A percentile compares a stretch with the other conserved stretches of the same genome.
Evolutionary conservation across 2,888 invertebrate species (phyloP).

Genomic region (Tineola bisselliella): DNA sequence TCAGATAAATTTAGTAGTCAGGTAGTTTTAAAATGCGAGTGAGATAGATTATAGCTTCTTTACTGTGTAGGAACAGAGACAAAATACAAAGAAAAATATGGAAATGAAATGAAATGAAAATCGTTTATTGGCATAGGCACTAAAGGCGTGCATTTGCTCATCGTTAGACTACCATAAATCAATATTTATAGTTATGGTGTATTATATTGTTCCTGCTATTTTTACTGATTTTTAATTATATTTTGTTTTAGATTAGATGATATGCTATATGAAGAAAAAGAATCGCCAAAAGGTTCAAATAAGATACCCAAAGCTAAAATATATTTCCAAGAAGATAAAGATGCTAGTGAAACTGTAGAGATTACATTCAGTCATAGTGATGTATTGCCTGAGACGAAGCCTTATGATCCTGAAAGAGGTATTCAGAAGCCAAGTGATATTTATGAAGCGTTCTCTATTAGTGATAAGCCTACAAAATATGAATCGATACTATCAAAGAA

Average conservation of each 20-base stretch:
- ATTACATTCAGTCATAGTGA: constrained; percentile 46
- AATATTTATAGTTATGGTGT: too few relatives aligned
- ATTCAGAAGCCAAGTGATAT: constrained; percentile 56
- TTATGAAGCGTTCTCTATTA: constrained; percentile 38
- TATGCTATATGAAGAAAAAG: constrained; percentile 23
- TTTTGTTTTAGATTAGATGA: constrained; percentile 37
- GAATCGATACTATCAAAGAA: constrained; percentile 48
- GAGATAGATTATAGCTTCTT: too few relatives aligned
- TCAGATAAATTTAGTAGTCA: too few relatives aligned
- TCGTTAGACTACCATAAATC: too few relatives aligned
- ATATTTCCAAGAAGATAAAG: constrained; percentile 50
- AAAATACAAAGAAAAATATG: too few relatives aligned
- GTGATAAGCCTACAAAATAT: constrained; percentile 31
- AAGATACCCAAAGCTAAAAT: constrained; percentile 31
- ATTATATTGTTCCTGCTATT: constrained; percentile 16
- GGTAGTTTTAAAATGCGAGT: too few relatives aligned
- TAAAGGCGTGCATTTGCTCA: too few relatives aligned
- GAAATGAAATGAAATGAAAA: too few relatives aligned
- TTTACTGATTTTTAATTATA: constrained; percentile 13
- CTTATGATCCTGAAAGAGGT: constrained; percentile 35
- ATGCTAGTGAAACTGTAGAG: constrained; percentile 43
- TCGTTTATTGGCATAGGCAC: too few relatives aligned
- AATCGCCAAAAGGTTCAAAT: constrained; percentile 12
- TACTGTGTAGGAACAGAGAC: too few relatives aligned
- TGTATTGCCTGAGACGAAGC: constrained; percentile 25